Percentiles rank a stretch among this genome's conserved stretches.
These are phyloP conservation scores for Agrochola litura DNA, from an alignment of 2,888 invertebrate species.

Conservation along the genomic window DNA sequence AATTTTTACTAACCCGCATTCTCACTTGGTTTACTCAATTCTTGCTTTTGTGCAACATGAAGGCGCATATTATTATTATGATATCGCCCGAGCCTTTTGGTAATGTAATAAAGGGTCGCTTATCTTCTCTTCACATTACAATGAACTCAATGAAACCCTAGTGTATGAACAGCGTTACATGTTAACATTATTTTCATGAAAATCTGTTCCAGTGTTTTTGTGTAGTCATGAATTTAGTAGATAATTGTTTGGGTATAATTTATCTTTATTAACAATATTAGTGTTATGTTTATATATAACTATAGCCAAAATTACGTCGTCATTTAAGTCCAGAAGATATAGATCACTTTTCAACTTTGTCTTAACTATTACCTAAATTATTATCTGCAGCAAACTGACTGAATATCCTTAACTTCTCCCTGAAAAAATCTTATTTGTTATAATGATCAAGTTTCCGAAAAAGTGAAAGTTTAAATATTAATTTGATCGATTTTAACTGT, in stretches of 20 bases:
- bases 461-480: no score
- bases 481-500: no score
- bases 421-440: background rate
- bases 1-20: constrained; percentile 12
- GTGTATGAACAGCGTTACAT: constrained; percentile 34
- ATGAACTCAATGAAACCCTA: constrained; percentile 39
- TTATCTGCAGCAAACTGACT: background rate
- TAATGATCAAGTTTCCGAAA: no score
- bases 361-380: no score
- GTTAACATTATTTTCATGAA: constrained; percentile 35
- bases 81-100: constrained; percentile 27
- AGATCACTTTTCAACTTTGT: no score
- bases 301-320: background rate
- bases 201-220: constrained; percentile 22
- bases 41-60: constrained; percentile 6
- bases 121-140: constrained; percentile 55
- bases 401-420: no score
- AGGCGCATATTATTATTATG: constrained; percentile 33
- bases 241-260: background rate
- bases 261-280: constrained; percentile 1
- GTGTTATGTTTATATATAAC: no score
- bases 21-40: background rate
- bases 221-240: background rate
- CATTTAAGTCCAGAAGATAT: background rate
- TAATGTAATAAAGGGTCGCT: constrained; percentile 44